Conservation (phyloP, 2,888 invertebrate genomes). For the Gymnocheta viridis region DNA sequence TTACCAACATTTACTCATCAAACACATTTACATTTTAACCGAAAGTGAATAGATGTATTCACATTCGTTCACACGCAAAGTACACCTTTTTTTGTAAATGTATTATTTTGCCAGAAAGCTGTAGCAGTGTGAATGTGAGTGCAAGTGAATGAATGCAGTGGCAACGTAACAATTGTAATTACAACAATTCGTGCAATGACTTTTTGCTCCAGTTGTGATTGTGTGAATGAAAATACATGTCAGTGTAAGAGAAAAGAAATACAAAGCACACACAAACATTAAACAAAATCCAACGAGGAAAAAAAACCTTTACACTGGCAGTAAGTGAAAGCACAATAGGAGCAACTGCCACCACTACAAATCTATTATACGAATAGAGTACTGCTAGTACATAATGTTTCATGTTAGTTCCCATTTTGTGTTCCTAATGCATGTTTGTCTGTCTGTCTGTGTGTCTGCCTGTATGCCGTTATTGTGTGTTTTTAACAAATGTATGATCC, state of each 20-base stretch:
- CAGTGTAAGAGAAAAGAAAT: conserved; percentile 45
- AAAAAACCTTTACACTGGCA: conserved; percentile 25
- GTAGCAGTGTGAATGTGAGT: background rate
- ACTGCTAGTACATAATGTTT: conserved; percentile 43
- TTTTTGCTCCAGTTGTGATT: conserved; percentile 68
- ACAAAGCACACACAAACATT: conserved; percentile 19
- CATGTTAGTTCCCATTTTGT: conserved; percentile 56
- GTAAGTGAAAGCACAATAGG: conserved; percentile 61
- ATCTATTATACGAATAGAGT: conserved; percentile 26
- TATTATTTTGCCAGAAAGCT: conserved; percentile 10
- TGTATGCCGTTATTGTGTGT: background rate
- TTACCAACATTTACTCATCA: background rate
- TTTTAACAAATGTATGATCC: conserved; percentile 48
- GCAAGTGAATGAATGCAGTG: conserved; percentile 23
- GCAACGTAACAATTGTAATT: conserved; percentile 67
- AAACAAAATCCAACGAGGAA: background rate
- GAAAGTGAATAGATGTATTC: background rate
- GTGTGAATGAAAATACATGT: conserved; percentile 56
- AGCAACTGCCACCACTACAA: conserved; percentile 43
- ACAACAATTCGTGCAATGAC: conserved; percentile 68
- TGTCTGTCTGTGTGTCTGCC: conserved; percentile 1
- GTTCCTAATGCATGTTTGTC: conserved; percentile 40
- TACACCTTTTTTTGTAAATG: conserved; percentile 14
- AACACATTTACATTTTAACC: conserved; percentile 12
- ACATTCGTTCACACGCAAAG: background rate